Evolutionary conservation across 92 coral and sea anemone species (phyloP), one percentile per base, ranked within the genome.

Genomic region (Parazoanthus swiftii): DNA sequence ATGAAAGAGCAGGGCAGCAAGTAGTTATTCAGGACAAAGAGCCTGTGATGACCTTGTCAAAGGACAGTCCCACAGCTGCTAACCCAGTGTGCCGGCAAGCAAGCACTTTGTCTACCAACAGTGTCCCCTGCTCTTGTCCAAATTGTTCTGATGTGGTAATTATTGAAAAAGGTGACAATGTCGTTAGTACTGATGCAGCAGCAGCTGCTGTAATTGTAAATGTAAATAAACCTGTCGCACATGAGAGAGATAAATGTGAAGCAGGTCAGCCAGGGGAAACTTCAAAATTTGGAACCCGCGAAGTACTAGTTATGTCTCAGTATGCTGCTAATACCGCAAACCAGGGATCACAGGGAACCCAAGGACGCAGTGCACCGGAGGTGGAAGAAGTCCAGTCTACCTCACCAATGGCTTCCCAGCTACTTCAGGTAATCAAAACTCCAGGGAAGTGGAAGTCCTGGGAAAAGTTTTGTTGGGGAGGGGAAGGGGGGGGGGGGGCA

Each of bases 401-500:
- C 26, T 94, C 98, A 14, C 98, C 95, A 18, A 95, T 95, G 92
- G 94, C 98, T 20, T 88, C 94, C 14, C 98, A 95, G 86, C 89
- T 95, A 42, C 91, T 95, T 36, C 98, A 95, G 89, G 87, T 84
- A 81, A 59, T 9, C 0, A 8, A 4, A 58, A 63, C 73, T n/a
- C 5, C 37, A 44, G 36, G 10, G 13, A 23, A 21, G 8, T 5
- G 9, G 36, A 14, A 44, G 23, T 21, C 25, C 6, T 77, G 26
- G 6, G 8, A 29, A 29, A 9, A 16, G 4, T 29, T 8, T 33
- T 7, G 42, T 29, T 39, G 74, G 74, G 35, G 74, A 6, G 2
- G 74, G 74, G 35, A 21, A 11, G 76, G 74, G 74, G 35, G 74
- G 0, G 1, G 74, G 74, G 35, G 39, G 33, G 15, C 75, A 70